Conservation (phyloP, 2,113 vertebrate genomes). For the Chionomys nivalis region DNA sequence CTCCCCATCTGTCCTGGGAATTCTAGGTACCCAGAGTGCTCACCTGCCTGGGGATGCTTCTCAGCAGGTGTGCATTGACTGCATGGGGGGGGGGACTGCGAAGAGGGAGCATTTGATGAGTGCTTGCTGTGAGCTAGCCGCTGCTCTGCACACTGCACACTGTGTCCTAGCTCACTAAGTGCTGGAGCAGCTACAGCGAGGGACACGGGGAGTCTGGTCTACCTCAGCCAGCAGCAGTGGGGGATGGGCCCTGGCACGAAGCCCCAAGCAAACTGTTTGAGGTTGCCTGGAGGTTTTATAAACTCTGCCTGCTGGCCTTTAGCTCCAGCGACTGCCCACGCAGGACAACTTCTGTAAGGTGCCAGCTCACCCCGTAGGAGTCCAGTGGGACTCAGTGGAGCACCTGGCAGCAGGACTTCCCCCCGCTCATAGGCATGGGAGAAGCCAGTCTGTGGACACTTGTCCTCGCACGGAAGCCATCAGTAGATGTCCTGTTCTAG, state of each 20-base stretch:
- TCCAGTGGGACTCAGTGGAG: fast-evolving
- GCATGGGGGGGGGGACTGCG: too few relatives aligned
- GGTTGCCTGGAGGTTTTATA: neutral
- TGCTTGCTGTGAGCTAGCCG: neutral
- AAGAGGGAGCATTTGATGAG: neutral
- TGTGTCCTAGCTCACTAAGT: neutral
- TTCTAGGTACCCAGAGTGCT: neutral
- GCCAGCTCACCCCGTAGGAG: neutral
- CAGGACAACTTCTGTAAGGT: neutral
- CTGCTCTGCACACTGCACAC: neutral
- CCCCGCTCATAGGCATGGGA: neutral
- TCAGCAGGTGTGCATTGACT: neutral
- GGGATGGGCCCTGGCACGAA: neutral
- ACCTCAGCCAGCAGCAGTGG: neutral
- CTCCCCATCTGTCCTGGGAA: neutral
- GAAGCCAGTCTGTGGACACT: neutral
- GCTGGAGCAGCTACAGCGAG: neutral
- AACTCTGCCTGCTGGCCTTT: neutral
- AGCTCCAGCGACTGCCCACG: neutral
- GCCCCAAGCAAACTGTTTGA: neutral
- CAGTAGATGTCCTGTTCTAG: neutral
- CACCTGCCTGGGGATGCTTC: neutral
- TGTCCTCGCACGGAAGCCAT: neutral
- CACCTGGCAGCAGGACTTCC: too few relatives aligned
- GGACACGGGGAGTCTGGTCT: neutral